phyloP scores from a whole-genome alignment of 2,113 vertebrate genomes.

The Oenanthe melanoleuca region DNA sequence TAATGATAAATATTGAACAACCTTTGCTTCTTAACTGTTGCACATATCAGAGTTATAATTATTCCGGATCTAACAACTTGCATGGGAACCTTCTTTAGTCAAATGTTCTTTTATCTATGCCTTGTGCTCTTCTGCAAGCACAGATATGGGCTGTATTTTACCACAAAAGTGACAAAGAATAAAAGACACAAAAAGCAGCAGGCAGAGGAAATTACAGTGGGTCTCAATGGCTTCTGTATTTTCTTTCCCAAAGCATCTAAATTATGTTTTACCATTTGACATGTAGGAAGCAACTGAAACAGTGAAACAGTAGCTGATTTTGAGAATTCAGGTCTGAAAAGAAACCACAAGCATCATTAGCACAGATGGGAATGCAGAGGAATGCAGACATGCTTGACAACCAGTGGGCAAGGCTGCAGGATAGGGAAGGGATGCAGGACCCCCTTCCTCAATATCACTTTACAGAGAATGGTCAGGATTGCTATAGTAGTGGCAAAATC shows the following conservation, averaged over 20 bases:
- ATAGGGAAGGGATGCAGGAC: background rate
- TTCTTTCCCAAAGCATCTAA: background rate
- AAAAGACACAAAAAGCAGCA: background rate
- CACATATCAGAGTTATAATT: background rate
- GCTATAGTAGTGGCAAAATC: background rate
- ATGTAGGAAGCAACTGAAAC: background rate
- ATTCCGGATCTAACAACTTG: background rate
- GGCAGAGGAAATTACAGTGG: background rate
- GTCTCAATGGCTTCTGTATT: background rate
- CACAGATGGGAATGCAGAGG: background rate
- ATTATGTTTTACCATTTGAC: background rate
- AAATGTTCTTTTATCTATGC: background rate
- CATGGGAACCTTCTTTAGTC: background rate
- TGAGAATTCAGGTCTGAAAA: background rate
- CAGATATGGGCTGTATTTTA: background rate
- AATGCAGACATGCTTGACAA: background rate
- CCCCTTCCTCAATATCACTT: background rate
- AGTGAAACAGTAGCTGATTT: background rate
- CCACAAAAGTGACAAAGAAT: background rate
- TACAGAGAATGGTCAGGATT: background rate
- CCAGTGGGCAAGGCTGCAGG: background rate
- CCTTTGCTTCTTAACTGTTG: background rate
- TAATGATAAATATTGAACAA: background rate
- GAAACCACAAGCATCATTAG: background rate
- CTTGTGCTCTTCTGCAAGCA: background rate